phyloP scores from a whole-genome alignment of 2,888 invertebrate genomes.

The Crossocerus cetratus region DNA sequence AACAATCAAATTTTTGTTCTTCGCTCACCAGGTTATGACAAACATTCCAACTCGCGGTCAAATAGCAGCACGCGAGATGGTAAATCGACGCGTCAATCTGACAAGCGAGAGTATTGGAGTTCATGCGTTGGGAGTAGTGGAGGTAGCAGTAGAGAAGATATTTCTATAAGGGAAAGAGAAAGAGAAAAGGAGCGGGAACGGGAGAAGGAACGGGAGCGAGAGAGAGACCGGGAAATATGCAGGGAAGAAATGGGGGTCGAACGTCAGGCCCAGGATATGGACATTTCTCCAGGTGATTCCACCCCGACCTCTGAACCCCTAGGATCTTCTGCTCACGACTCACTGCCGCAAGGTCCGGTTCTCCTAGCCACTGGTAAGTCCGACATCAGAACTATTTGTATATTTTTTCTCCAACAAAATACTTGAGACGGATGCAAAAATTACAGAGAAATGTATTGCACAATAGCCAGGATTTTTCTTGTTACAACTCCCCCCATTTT shows the following conservation, averaged over 20 bases:
- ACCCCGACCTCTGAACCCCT: constrained; percentile 90
- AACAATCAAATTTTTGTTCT: constrained; percentile 16
- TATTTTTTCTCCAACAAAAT: not conserved
- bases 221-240: constrained; percentile 66
- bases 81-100: constrained; percentile 74
- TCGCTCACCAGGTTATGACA: constrained; percentile 80
- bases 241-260: constrained; percentile 72
- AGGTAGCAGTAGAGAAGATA: constrained; percentile 69
- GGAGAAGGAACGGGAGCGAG: constrained; percentile 76
- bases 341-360: constrained; percentile 80
- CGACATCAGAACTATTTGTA: not conserved
- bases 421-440: too few species aligned
- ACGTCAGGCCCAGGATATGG: constrained; percentile 89
- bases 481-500: too few species aligned
- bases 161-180: constrained; percentile 69
- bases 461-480: too few species aligned
- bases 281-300: constrained; percentile 94
- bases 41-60: constrained; percentile 85
- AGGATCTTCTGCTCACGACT: constrained; percentile 78
- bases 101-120: constrained; percentile 75
- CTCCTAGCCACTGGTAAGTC: constrained; percentile 80
- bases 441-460: too few species aligned
- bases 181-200: constrained; percentile 68
- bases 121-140: constrained; percentile 71
- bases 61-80: constrained; percentile 76